Evolutionary conservation across 2,888 invertebrate species (phyloP), one percentile per base, ranked within the genome.

Genomic region (Pimpla rufipes): DNA sequence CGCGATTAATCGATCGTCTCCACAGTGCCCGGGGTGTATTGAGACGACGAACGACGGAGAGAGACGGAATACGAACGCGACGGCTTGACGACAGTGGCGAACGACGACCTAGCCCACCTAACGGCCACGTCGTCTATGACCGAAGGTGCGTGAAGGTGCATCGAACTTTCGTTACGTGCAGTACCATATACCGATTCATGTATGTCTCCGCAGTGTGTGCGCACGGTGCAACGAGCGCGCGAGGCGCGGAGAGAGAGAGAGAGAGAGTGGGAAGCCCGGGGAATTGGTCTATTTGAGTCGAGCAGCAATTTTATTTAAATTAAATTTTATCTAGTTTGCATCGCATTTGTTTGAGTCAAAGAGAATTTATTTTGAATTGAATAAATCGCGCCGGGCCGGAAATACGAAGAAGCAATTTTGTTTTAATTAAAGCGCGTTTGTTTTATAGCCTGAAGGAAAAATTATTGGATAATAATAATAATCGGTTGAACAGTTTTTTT

Each of bases 81-180:
- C 18, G 50, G 18, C 50, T 52, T 52, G 50, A 52, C 50, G 18
- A 52, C 50, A 52, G 50, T 52, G 18, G 50, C 50, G 29, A 57
- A 57, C 13, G 57, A 57, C 29, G 57, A 57, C 29, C n/a, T 29
- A 57, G n/a, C 23, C 13, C 4, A 57, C 29, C 57, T 29, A 57
- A 57, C 57, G n/a, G n/a, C 57, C 57, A 57, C 57, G 29, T 57
- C 29, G 57, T 57, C 57, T 57, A 57, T 29, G 57, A 29, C 57
- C 13, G 57, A 57, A 57, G 29, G 57, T 57, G 57, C 57, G 29
- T 57, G 3, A 29, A 57, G 57, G 57, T 57, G 57, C 29, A 57
- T 57, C 57, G 57, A 57, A 59, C 35, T 35, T 59, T n/a, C 59
- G 35, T n/a, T n/a, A 13, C 59, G 35, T 16, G 1, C 59, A 11